Base-by-base conservation (phyloP, 1,140 invertebrate genomes). In the Apis dorsata region DNA sequence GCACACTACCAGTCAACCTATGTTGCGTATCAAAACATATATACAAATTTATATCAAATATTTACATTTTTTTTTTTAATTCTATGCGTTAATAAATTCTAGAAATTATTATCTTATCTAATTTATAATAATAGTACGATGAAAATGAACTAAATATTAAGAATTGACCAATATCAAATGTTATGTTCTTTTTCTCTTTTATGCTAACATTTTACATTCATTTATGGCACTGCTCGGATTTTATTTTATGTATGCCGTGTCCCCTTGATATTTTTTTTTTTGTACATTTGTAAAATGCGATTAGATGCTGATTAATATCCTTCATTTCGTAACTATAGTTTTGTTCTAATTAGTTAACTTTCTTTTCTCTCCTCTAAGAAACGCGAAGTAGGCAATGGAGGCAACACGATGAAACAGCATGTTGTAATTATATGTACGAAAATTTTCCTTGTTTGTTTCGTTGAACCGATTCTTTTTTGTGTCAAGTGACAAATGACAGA, bases 41-140 rank as follows among this genome's bases (percentile, higher is more conserved):
- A 53, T 90, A 90, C 89, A 91, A 88, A 88, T 88, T 89, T 79
- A 66, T 88, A 69, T 77, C 51, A 85, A 84, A 77, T 91, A 90
- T 91, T 90, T 91, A 91, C 91, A 91, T 86, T 13, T 83, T 85
- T 19, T 19, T 28, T 86, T 88, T 83, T 86, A 71, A 84, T 66
- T 59, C 83, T 86, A 86, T 86, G 69, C 65, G 62, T 84, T 82
- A 71, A 59, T 85, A 85, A 51, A 79, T 68, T 84, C 75, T 89
- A 88, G 77, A 68, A 81, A 84, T 77, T 66, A 83, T 81, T 59
- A 72, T 79, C 81, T 86, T 88, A 87, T 86, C 68, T 84, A 85
- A 12, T 66, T 74, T 77, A 74, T 76, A 68, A 81, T 74, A 85
- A 66, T 79, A 75, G 73, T 85, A 68, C 65, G 69, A 85, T 85